phyloP scores from a whole-genome alignment of 2,113 vertebrate genomes.

The Apteryx mantelli region DNA sequence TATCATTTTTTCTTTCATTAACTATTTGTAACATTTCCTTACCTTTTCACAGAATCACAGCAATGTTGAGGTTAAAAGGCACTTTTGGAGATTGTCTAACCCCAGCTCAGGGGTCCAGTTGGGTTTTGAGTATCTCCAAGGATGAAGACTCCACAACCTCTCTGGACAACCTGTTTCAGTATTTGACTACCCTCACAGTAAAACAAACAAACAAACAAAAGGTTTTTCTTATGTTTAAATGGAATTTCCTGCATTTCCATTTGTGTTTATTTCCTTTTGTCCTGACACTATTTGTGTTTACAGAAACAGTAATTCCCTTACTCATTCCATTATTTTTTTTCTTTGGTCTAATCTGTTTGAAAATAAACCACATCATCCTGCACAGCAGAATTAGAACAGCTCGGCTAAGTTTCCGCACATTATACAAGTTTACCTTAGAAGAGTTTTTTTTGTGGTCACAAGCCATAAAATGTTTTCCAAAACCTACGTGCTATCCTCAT shows the following conservation, averaged over 20 bases:
- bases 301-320: neutral
- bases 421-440: neutral
- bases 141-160: neutral
- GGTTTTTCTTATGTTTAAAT: accelerated
- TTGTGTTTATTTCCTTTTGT: neutral
- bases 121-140: neutral
- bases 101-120: neutral
- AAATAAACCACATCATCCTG: neutral
- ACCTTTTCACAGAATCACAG: neutral
- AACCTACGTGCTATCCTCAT: neutral
- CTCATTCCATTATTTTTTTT: neutral
- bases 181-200: neutral
- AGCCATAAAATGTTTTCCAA: neutral
- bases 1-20: neutral
- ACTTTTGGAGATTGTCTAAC: neutral
- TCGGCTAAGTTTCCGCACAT: neutral
- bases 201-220: neutral
- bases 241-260: neutral
- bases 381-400: neutral
- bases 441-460: neutral
- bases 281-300: neutral
- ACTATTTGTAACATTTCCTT: neutral
- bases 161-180: neutral
- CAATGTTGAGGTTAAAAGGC: neutral
- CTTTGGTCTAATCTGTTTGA: neutral